Evolutionary conservation across 2,797 vertebrate genomes (phyloP).

Genomic region (Xenopus petersii): DNA sequence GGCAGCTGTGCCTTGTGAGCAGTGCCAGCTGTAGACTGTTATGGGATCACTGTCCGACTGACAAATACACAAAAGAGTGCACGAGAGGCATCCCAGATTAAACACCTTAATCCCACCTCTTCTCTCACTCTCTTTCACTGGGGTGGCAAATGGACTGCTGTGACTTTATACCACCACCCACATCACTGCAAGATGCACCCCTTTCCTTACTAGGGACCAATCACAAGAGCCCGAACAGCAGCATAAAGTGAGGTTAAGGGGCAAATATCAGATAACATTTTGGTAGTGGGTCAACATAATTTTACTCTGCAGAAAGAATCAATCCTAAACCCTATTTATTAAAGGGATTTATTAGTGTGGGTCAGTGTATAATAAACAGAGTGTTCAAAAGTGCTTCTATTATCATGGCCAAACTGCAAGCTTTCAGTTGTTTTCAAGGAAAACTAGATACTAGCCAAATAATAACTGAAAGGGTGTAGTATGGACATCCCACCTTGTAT

Average conservation of each 20-base stretch:
- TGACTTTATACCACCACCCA: slow-evolving; percentile 27
- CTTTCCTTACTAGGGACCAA: slow-evolving; percentile 8
- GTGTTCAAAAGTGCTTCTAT: too few relatives aligned
- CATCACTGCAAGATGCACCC: slow-evolving; percentile 11
- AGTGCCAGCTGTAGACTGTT: slow-evolving; percentile 73
- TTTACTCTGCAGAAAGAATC: too few relatives aligned
- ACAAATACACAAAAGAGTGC: slow-evolving; percentile 42
- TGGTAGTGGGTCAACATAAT: too few relatives aligned
- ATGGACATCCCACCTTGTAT: too few relatives aligned
- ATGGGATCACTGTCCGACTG: neutral
- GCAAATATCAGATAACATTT: too few relatives aligned
- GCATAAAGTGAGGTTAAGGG: neutral
- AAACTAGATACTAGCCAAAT: too few relatives aligned
- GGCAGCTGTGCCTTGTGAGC: slow-evolving; percentile 65
- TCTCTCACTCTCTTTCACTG: neutral
- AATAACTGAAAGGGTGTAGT: too few relatives aligned
- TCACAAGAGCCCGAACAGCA: slow-evolving; percentile 19
- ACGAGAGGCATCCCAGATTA: slow-evolving; percentile 36
- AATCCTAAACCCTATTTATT: too few relatives aligned
- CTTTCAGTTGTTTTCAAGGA: too few relatives aligned
- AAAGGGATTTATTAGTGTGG: too few relatives aligned
- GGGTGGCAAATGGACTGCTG: slow-evolving; percentile 14
- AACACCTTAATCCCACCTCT: slow-evolving; percentile 13
- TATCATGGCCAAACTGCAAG: too few relatives aligned
- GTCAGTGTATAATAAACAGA: too few relatives aligned